Conservation (phyloP, 1,140 invertebrate genomes). For the Aplysia californica region DNA sequence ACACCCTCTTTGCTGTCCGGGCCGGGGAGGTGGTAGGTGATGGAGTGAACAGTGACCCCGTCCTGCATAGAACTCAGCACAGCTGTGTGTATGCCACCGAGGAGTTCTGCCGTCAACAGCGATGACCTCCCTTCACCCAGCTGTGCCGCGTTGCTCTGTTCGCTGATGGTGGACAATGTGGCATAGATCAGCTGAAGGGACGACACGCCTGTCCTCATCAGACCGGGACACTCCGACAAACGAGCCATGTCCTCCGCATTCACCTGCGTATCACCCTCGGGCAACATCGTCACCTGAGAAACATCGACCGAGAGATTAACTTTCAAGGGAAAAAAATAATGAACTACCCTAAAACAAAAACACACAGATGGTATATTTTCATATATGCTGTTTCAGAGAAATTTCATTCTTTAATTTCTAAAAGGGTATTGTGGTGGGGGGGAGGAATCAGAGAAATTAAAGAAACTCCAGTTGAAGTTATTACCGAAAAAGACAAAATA, state of each 20-base stretch:
- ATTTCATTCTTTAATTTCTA: neutral
- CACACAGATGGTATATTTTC: neutral
- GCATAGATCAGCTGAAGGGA: slow-evolving; percentile 21
- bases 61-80: slow-evolving; percentile 28
- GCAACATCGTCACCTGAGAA: slow-evolving; percentile 21
- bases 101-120: slow-evolving; percentile 14
- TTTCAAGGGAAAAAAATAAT: neutral
- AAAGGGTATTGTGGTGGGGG: neutral
- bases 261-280: slow-evolving; percentile 22
- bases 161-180: slow-evolving; percentile 16
- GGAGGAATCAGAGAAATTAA: too few species aligned
- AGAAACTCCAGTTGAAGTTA: too few species aligned
- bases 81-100: slow-evolving; percentile 25
- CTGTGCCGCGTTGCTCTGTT: neutral
- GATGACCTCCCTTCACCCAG: slow-evolving; percentile 14
- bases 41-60: slow-evolving; percentile 8
- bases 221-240: slow-evolving; percentile 15
- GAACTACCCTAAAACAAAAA: neutral
- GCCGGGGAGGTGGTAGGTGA: slow-evolving; percentile 25
- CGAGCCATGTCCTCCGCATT: slow-evolving; percentile 26
- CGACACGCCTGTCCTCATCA: neutral
- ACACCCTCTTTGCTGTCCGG: too few species aligned
- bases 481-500: too few species aligned
- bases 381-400: neutral
- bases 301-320: too few species aligned